A percentile compares a stretch with the other conserved stretches of the same genome.
Conservation (phyloP, 2,797 vertebrate species). For the Garrulus glandarius region DNA sequence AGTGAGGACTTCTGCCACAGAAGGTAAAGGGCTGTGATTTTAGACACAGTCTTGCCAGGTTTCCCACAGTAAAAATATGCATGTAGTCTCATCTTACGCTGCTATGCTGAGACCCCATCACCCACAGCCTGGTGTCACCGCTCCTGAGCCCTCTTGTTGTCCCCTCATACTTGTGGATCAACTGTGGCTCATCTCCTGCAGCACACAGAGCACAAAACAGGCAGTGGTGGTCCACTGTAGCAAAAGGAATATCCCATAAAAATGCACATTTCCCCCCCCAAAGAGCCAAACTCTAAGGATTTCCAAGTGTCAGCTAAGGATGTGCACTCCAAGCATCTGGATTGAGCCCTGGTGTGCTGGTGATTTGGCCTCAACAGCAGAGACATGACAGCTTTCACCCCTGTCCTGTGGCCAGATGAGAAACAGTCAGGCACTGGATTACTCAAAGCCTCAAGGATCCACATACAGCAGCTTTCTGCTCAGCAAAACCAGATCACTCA, state of each 20-base stretch:
- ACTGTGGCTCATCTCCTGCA: not conserved
- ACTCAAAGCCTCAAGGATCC: not conserved
- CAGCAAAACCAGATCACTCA: not conserved
- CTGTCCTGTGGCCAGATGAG: not conserved
- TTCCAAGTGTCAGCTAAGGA: not conserved
- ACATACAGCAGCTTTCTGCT: not conserved
- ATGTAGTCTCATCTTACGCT: not conserved
- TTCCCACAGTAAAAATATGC: not conserved
- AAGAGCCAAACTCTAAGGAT: not conserved
- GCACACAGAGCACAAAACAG: not conserved
- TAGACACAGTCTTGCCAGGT: not conserved
- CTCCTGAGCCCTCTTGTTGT: not conserved
- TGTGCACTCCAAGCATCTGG: rapidly evolving
- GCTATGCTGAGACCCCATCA: not conserved
- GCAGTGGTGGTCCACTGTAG: not conserved
- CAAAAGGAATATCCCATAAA: not conserved
- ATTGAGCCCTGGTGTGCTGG: not conserved
- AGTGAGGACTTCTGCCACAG: not conserved
- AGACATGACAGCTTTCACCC: not conserved
- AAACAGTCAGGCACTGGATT: not conserved
- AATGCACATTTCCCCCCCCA: not conserved
- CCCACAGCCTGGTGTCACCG: not conserved
- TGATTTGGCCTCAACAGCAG: not conserved
- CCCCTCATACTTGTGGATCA: not conserved
- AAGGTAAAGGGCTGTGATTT: not conserved